Percentiles rank a stretch among this genome's conserved stretches.
These are phyloP conservation scores for Hartigia nigra DNA, from an alignment of 2,888 invertebrate genomes.

Conservation along the genomic window DNA sequence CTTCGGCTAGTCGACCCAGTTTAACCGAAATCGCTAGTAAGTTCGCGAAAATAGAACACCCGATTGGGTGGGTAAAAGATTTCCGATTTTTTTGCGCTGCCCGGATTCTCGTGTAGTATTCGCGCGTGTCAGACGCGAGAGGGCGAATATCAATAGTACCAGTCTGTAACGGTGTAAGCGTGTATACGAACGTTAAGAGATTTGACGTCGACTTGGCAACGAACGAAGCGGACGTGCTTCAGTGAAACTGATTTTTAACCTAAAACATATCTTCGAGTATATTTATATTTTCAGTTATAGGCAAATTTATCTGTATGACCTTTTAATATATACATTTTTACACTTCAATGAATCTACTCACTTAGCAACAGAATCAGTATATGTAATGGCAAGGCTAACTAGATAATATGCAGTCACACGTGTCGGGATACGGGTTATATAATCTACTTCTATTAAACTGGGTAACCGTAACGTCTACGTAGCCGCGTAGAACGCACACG, in stretches of 20 bases:
- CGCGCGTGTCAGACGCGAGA: background rate
- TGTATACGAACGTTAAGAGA: background rate
- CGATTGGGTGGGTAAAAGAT: slow-evolving; percentile 17
- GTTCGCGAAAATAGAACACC: slow-evolving; percentile 40
- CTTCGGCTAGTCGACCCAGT: slow-evolving; percentile 52
- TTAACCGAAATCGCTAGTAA: slow-evolving; percentile 29
- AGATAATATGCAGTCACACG: background rate
- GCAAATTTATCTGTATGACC: background rate
- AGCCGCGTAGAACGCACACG: background rate
- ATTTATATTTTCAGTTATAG: background rate
- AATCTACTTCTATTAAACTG: background rate
- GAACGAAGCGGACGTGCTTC: background rate
- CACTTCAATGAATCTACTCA: background rate
- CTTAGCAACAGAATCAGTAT: background rate
- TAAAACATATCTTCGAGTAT: background rate
- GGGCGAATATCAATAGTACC: background rate
- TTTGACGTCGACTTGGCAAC: background rate
- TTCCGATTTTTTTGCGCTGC: background rate
- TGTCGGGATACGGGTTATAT: background rate
- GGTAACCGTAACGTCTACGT: background rate
- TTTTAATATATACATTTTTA: background rate
- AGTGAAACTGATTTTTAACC: background rate
- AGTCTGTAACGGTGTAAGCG: background rate
- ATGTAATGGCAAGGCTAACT: background rate
- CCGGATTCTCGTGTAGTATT: background rate